Evolutionary conservation across 2,113 vertebrate genomes (phyloP).

Genomic region (Opisthocomus hoazin): DNA sequence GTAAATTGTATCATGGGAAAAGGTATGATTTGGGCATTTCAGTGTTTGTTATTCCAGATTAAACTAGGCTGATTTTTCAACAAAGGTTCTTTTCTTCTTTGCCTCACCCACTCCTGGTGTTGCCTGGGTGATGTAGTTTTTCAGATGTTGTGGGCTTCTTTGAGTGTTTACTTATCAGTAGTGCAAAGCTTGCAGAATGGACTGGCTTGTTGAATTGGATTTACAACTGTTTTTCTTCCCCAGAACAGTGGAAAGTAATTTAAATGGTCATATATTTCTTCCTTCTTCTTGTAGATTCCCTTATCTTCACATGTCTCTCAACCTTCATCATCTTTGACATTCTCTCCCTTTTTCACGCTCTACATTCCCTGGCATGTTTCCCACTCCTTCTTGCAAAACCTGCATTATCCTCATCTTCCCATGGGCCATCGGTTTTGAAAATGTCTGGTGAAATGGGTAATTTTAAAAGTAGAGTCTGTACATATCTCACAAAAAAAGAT

Average conservation of each 20-base stretch:
- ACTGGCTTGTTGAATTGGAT: not conserved
- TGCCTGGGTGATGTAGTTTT: not conserved
- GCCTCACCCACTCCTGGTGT: not conserved
- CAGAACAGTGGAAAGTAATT: not conserved
- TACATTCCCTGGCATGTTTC: not conserved
- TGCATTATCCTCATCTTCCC: not conserved
- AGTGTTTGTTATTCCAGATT: not conserved
- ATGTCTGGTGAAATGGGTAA: accelerated
- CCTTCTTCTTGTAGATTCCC: not conserved
- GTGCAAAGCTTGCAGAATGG: not conserved
- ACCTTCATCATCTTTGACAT: not conserved
- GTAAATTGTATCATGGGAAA: not conserved
- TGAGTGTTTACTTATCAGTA: not conserved
- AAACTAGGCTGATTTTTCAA: not conserved
- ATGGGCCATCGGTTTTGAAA: not conserved
- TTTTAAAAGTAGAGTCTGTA: not conserved
- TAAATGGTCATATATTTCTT: not conserved
- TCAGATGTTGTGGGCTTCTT: not conserved
- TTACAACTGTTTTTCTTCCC: not conserved
- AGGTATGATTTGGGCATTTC: not conserved
- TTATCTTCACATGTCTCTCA: not conserved
- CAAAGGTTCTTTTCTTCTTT: not conserved
- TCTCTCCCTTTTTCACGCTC: not conserved
- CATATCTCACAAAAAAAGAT: not conserved
- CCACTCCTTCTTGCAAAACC: not conserved